These are phyloP conservation scores for Heteromormyrus szaboi DNA, from an alignment of 2,797 vertebrate species.

Conservation along the genomic window DNA sequence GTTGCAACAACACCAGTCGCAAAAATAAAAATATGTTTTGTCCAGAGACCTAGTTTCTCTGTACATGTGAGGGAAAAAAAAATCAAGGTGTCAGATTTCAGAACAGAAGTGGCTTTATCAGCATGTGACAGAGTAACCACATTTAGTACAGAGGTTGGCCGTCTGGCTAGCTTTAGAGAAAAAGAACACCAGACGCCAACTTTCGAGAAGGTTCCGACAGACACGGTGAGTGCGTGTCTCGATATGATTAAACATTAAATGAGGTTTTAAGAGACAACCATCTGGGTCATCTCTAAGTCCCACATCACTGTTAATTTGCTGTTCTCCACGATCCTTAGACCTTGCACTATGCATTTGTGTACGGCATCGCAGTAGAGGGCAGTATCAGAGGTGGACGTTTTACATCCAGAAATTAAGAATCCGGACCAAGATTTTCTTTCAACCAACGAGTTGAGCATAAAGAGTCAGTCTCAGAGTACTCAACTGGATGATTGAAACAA, in stretches of 20 bases:
- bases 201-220: background rate
- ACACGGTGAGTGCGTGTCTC: background rate
- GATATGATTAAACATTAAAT: background rate
- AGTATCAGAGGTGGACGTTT: background rate
- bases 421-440: background rate
- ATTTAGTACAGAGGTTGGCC: background rate
- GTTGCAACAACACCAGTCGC: background rate
- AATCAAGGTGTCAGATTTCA: background rate
- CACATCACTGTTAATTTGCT: background rate
- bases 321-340: background rate
- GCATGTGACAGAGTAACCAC: background rate
- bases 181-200: background rate
- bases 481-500: background rate
- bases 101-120: background rate
- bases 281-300: background rate
- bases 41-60: background rate
- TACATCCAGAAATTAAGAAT: background rate
- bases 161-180: background rate
- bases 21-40: background rate
- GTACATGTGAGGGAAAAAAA: background rate
- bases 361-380: background rate
- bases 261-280: background rate
- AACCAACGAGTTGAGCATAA: background rate
- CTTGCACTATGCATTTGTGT: background rate
- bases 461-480: background rate